Base-by-base conservation (phyloP, 2,113 vertebrate species). In the Actenoides lindsayi region DNA sequence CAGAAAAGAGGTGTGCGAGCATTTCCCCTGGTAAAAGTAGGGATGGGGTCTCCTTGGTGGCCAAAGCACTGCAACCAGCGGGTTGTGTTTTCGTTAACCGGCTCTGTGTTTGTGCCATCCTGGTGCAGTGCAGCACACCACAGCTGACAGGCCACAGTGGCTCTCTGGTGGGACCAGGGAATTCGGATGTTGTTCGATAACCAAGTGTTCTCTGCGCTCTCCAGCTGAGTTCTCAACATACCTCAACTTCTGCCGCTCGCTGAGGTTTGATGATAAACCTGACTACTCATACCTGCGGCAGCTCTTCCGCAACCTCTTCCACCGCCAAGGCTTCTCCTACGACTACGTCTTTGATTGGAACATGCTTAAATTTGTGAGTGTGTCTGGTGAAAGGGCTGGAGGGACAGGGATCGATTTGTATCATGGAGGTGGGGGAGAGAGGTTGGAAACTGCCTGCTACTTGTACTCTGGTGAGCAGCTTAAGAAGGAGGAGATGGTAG, bases 341-440 rank as follows among this genome's bases (percentile, higher is more conserved):
- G 99, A 99, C 93, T 99, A 99, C 1, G 99, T 99, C 93, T 99
- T 99, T 83, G 99, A 99, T 97, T 99, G 99, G 99, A 99, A 99
- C 98, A 99, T 99, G 99, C 99, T 99, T 78, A 99, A 99, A 98
- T 99, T 99, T 97, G 99, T 99, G 97, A 98, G 99, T 99, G 78
- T 78, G 53, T 53, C 35, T 67, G 65, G 27, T 30, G 11, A 15
- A 89, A 46, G 57, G 67, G 16, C 28, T 70, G 56, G 39, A 70
- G 42, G 42, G 37, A 33, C 8, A 23, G 16, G 77, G 48, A 17
- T 23, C 46, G 46, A 25, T 84, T 59, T 3, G 0, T 68, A 3
- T 33, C 23, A 2, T 33, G 53, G 39, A 33, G 51, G 9, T 77
- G 16, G 33, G 59, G 44, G 42, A 73, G 35, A 35, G 76, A 71